These are phyloP conservation scores for Oryzias melastigma DNA, from an alignment of 2,113 vertebrate genomes.

Conservation along the genomic window DNA sequence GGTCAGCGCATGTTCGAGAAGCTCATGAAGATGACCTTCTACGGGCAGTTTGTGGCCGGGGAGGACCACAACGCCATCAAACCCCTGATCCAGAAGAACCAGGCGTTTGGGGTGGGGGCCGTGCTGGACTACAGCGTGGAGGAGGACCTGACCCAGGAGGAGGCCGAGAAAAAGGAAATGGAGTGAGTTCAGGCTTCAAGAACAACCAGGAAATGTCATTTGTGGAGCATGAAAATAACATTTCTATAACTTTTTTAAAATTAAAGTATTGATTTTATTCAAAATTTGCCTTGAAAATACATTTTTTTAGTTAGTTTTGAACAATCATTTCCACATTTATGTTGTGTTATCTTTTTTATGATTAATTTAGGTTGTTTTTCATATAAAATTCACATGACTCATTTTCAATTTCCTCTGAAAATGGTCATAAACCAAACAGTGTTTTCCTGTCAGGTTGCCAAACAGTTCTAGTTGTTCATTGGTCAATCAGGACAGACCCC, in stretches of 20 bases:
- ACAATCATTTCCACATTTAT: too few species aligned
- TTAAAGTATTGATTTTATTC: too few species aligned
- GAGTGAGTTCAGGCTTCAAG: constrained; percentile 75
- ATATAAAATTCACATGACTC: constrained; percentile 5
- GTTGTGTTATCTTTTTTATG: not conserved
- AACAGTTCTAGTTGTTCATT: constrained; percentile 43
- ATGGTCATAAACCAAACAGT: constrained; percentile 19
- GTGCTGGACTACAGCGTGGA: constrained; percentile 93
- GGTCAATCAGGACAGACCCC: constrained; percentile 52
- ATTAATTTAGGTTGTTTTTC: not conserved
- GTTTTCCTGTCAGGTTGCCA: not conserved
- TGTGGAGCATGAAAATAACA: too few species aligned
- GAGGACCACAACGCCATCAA: constrained; percentile 90
- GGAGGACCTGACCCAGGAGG: constrained; percentile 83
- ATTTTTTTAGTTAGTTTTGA: too few species aligned
- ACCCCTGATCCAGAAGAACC: constrained; percentile 83
- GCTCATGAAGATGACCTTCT: constrained; percentile 96
- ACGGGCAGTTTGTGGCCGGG: constrained; percentile 94
- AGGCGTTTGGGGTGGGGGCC: constrained; percentile 86
- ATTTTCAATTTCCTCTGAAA: not conserved
- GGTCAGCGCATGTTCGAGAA: constrained; percentile 83
- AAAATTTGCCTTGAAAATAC: too few species aligned
- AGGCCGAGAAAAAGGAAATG: constrained; percentile 82
- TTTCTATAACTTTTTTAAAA: too few species aligned
- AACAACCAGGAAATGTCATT: too few species aligned